Evolutionary conservation across 2,888 invertebrate species (phyloP).

Genomic region (Lampropteryx suffumata): DNA sequence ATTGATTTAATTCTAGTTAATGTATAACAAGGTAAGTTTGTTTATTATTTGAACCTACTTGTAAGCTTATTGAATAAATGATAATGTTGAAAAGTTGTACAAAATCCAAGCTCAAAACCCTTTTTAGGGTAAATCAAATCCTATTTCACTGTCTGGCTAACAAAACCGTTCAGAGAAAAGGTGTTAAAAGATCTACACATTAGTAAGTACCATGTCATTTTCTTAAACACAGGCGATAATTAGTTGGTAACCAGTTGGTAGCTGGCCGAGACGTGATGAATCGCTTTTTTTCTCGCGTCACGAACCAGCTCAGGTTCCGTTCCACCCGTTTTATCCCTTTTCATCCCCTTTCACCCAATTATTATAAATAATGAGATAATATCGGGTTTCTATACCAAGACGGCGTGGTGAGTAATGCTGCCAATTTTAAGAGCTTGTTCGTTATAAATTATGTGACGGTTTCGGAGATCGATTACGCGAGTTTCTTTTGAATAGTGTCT

Average conservation of each 20-base stretch:
- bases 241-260: constrained; percentile 13
- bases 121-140: too few relatives aligned
- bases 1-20: too few relatives aligned
- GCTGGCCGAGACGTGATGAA: constrained; percentile 16
- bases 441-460: constrained; percentile 4
- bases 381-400: constrained; percentile 53
- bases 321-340: constrained; percentile 38
- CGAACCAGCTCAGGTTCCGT: constrained; percentile 13
- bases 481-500: background rate
- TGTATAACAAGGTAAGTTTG: too few relatives aligned
- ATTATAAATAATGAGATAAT: constrained; percentile 69
- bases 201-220: background rate
- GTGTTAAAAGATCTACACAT: too few relatives aligned
- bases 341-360: constrained; percentile 60
- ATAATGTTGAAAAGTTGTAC: too few relatives aligned
- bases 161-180: too few relatives aligned
- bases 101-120: too few relatives aligned
- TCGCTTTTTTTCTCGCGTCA: constrained; percentile 19
- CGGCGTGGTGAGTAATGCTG: constrained; percentile 44
- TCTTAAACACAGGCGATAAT: constrained; percentile 1
- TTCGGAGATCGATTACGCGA: background rate
- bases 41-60: too few relatives aligned
- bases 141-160: too few relatives aligned
- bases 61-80: too few relatives aligned
- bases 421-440: constrained; percentile 33